These are phyloP conservation scores for Barnardius zonarius DNA, from an alignment of 2,113 vertebrate species.

Conservation along the genomic window DNA sequence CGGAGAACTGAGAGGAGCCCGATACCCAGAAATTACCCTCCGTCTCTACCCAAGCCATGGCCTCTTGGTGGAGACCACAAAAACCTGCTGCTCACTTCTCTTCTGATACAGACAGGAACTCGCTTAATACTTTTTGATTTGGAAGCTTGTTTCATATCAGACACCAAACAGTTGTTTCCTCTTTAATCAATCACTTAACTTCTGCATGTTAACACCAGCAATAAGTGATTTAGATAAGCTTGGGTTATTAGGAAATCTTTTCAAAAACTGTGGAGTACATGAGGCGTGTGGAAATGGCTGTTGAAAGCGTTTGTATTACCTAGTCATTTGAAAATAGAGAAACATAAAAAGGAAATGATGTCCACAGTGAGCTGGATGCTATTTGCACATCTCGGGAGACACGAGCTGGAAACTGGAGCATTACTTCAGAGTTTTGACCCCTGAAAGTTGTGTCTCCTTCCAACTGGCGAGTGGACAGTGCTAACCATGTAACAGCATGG, in stretches of 20 bases:
- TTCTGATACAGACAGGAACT: not conserved
- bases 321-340: slow-evolving; percentile 10
- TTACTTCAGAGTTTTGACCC: slow-evolving; percentile 47
- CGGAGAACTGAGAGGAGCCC: not conserved
- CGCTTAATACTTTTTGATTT: not conserved
- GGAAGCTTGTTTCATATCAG: not conserved
- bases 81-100: not conserved
- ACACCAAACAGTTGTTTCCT: not conserved
- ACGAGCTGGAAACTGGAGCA: not conserved
- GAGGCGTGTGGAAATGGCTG: not conserved
- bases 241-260: not conserved
- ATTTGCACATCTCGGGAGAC: slow-evolving; percentile 19
- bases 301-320: slow-evolving; percentile 19
- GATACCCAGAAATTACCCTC: not conserved
- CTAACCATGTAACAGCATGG: not conserved
- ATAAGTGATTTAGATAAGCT: not conserved
- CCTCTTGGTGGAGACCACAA: not conserved
- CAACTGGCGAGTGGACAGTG: slow-evolving; percentile 11
- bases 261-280: not conserved
- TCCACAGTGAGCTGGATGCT: slow-evolving; percentile 4
- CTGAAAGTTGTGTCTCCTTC: slow-evolving; percentile 3
- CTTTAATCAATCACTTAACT: not conserved
- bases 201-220: not conserved
- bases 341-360: slow-evolving; percentile 47
- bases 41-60: not conserved